These are phyloP conservation scores for Cylas formicarius DNA, from an alignment of 1,140 invertebrate genomes.

Conservation along the genomic window DNA sequence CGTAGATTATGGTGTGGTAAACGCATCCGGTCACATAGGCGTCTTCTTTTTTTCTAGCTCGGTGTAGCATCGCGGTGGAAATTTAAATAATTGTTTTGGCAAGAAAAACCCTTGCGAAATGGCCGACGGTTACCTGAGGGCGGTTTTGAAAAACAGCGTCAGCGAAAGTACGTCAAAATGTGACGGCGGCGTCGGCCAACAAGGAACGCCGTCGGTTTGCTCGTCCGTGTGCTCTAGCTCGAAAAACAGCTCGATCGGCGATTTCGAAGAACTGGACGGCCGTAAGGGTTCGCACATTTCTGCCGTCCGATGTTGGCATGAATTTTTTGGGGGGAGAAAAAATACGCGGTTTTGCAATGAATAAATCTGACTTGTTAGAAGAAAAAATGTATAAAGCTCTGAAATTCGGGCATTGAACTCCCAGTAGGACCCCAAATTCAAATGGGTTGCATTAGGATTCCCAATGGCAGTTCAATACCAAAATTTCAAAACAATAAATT, in stretches of 20 bases:
- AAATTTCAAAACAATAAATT: too few relatives aligned
- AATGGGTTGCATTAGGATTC: too few relatives aligned
- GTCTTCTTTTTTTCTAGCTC: too few relatives aligned
- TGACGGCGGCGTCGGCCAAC: conserved; percentile 1
- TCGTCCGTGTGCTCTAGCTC: conserved; percentile 16
- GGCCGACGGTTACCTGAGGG: conserved; percentile 24
- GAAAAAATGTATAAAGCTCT: too few relatives aligned
- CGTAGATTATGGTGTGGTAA: too few relatives aligned
- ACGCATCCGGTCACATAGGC: too few relatives aligned
- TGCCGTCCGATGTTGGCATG: background rate
- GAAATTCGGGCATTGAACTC: too few relatives aligned
- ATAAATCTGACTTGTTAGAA: too few relatives aligned
- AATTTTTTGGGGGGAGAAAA: too few relatives aligned
- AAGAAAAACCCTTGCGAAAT: conserved; percentile 15
- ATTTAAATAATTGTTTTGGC: background rate
- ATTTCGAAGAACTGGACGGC: conserved; percentile 13
- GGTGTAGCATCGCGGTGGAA: background rate
- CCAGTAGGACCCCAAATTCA: too few relatives aligned
- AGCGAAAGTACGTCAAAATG: conserved; percentile 7
- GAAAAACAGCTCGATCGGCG: conserved; percentile 18
- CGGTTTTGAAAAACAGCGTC: conserved; percentile 24
- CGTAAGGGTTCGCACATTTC: conserved; percentile 5
- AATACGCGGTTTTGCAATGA: too few relatives aligned
- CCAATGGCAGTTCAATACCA: too few relatives aligned
- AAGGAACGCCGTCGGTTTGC: conserved; percentile 6